Evolutionary conservation across 2,113 vertebrate species (phyloP).

Genomic region (Rhinichthys klamathensis): DNA sequence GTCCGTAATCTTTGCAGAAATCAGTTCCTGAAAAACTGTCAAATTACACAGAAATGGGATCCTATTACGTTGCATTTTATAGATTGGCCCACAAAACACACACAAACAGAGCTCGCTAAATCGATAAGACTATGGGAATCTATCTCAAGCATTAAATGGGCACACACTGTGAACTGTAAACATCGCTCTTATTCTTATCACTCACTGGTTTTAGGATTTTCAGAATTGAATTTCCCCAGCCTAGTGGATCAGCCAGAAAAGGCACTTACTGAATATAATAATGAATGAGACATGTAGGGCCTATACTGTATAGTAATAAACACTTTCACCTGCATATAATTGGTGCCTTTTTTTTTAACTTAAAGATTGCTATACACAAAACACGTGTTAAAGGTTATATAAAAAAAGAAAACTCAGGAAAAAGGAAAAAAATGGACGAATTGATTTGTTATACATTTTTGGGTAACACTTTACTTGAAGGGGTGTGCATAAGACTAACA

Average conservation of each 20-base stretch:
- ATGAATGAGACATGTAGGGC: background rate
- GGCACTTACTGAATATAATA: background rate
- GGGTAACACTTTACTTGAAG: too few species aligned
- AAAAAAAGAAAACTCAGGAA: too few species aligned
- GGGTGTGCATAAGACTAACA: too few species aligned
- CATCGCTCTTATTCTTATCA: background rate
- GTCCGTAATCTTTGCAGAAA: background rate
- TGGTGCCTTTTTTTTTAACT: background rate
- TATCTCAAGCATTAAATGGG: background rate
- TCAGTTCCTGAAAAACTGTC: slow-evolving; percentile 23
- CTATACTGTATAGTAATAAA: background rate
- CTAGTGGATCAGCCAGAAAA: background rate
- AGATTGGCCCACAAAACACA: slow-evolving; percentile 14
- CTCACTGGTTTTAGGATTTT: background rate
- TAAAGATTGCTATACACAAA: too few species aligned
- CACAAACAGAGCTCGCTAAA: background rate
- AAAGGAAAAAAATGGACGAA: background rate
- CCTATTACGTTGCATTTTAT: background rate
- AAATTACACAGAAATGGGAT: background rate
- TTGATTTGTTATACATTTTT: background rate
- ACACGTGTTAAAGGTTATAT: too few species aligned
- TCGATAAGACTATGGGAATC: background rate
- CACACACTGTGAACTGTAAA: background rate
- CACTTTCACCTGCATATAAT: background rate
- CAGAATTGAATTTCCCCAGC: background rate